Conservation (phyloP, 1,140 invertebrate species). For the Drosophila kohkoa region DNA sequence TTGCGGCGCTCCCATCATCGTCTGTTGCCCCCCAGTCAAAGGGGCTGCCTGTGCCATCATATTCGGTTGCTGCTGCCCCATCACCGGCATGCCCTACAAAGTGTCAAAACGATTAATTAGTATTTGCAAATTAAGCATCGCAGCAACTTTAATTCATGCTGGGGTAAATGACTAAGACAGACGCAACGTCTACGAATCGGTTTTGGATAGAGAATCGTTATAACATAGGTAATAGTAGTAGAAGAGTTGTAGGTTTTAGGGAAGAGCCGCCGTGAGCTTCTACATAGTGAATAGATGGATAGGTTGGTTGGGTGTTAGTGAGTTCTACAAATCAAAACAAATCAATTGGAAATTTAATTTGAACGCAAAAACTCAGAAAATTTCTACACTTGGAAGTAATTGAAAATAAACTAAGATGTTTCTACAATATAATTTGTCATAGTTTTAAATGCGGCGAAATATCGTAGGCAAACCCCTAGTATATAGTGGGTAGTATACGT, state of each 20-base stretch:
- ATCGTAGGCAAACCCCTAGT: slow-evolving; percentile 27
- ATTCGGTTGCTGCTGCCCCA: slow-evolving; percentile 73
- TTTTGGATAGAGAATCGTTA: slow-evolving; percentile 28
- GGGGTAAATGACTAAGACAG: slow-evolving; percentile 55
- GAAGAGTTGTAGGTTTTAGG: slow-evolving; percentile 25
- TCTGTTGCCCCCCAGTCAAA: slow-evolving; percentile 83
- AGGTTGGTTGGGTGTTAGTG: slow-evolving; percentile 20
- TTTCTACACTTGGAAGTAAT: slow-evolving; percentile 9
- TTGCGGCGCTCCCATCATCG: slow-evolving; percentile 82
- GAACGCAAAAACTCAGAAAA: slow-evolving; percentile 6
- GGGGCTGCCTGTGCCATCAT: slow-evolving; percentile 81
- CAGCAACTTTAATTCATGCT: slow-evolving; percentile 60
- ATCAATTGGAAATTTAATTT: slow-evolving; percentile 11
- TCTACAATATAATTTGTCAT: not conserved
- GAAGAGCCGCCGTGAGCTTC: slow-evolving; percentile 37
- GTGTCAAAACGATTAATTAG: slow-evolving; percentile 42
- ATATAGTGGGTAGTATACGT: slow-evolving; percentile 7
- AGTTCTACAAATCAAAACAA: slow-evolving; percentile 37
- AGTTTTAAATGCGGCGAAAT: slow-evolving; percentile 5
- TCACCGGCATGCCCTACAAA: slow-evolving; percentile 84
- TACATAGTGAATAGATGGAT: slow-evolving; percentile 13
- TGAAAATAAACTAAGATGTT: not conserved
- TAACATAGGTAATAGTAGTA: slow-evolving; percentile 25
- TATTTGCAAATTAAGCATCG: not conserved
- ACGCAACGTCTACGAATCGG: slow-evolving; percentile 56